Evolutionary conservation across 2,888 invertebrate species (phyloP), one percentile per base, ranked within the genome.

Genomic region (Hypercompe scribonia): DNA sequence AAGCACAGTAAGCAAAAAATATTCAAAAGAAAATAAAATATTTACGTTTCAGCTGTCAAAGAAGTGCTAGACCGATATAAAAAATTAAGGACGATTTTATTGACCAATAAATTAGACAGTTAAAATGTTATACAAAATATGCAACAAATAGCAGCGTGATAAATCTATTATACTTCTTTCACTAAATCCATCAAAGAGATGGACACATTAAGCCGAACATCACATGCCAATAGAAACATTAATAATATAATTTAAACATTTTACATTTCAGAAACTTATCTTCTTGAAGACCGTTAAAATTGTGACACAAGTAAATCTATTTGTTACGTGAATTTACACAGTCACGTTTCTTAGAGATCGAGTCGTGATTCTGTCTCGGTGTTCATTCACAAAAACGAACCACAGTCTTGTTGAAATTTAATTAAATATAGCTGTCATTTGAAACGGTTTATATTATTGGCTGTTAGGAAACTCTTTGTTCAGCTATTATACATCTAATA

Each of bases 311-410:
- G 85, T 88, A 86, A 86, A 84, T 87, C 86, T 89, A 88, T 89
- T 88, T 87, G 85, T 87, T 64, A 50, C 81, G 76, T 80, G 73
- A n/a, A 73, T 75, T 77, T 66, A 71, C 81, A 83, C 80, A 81
- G 84, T 81, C 84, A 85, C 90, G 90, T 89, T 89, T 84, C 85
- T 85, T 73, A 86, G 85, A 87, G 87, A 76, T 87, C 84, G 70
- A 81, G 83, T 87, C 86, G 86, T 84, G 88, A 87, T 80, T 81
- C 80, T 72, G 78, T 81, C 81, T 78, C 79, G 80, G 74, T 81
- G 84, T 76, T 69, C 79, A 83, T 80, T 80, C 76, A 83, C 79
- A 84, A 86, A 86, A 84, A 86, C 75, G 66, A 68, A 54, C 36
- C 74, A 72, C 77, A 79, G 77, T 74, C 76, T 83, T 74, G 77